These are phyloP conservation scores for Melipona beecheii DNA, from an alignment of 2,888 invertebrate genomes.

Conservation along the genomic window DNA sequence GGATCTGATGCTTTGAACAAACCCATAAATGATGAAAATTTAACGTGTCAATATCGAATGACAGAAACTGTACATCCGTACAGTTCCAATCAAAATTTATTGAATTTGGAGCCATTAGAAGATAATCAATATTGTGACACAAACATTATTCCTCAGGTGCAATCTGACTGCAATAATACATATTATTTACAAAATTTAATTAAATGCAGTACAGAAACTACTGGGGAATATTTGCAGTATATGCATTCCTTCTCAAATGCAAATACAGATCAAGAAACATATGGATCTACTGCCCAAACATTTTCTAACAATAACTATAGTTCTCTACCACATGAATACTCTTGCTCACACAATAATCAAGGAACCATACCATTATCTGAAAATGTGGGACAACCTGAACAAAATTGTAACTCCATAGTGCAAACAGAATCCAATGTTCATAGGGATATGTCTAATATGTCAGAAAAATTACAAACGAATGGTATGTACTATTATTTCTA, in stretches of 20 bases:
- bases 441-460: slow-evolving; percentile 28
- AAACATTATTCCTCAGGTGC: slow-evolving; percentile 44
- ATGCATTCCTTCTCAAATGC: slow-evolving; percentile 39
- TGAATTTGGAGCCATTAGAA: slow-evolving; percentile 50
- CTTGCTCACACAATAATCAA: slow-evolving; percentile 48
- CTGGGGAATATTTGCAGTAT: slow-evolving; percentile 57
- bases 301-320: slow-evolving; percentile 52
- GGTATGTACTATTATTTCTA: slow-evolving; percentile 45
- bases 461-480: slow-evolving; percentile 45
- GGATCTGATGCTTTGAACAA: slow-evolving; percentile 37
- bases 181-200: slow-evolving; percentile 69
- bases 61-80: slow-evolving; percentile 44
- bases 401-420: slow-evolving; percentile 24
- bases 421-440: slow-evolving; percentile 39
- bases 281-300: slow-evolving; percentile 46
- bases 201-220: slow-evolving; percentile 53
- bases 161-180: slow-evolving; percentile 52
- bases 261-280: slow-evolving; percentile 46
- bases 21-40: slow-evolving; percentile 40
- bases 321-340: slow-evolving; percentile 52
- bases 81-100: slow-evolving; percentile 48
- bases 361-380: slow-evolving; percentile 32
- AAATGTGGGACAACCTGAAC: slow-evolving; percentile 38
- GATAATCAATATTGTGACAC: slow-evolving; percentile 60
- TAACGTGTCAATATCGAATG: slow-evolving; percentile 56